phyloP scores from a whole-genome alignment of 2,113 vertebrate species.

The Capreolus pygargus region DNA sequence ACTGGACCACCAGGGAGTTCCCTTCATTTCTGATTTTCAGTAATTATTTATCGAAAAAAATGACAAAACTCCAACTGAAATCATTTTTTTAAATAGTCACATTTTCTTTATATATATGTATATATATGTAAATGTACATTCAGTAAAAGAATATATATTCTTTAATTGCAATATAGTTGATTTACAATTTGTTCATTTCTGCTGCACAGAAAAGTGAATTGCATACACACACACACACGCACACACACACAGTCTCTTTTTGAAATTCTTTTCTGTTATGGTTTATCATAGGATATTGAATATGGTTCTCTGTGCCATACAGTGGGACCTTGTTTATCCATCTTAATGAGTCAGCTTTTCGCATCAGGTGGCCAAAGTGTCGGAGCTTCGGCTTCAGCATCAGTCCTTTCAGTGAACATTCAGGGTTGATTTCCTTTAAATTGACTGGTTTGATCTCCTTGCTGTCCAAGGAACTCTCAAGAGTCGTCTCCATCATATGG shows the following conservation, averaged over 20 bases:
- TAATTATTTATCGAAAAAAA: neutral
- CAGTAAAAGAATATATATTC: neutral
- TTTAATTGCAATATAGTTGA: neutral
- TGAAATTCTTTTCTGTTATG: neutral
- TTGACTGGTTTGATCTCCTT: neutral
- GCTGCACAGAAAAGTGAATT: neutral
- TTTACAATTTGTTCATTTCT: neutral
- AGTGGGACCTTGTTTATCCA: neutral
- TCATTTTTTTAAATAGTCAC: neutral
- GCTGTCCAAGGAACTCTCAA: neutral
- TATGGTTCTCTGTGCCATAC: neutral
- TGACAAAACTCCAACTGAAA: neutral
- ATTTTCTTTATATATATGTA: neutral
- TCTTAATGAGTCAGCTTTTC: neutral
- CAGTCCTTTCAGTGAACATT: neutral
- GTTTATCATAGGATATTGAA: neutral
- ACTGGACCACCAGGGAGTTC: neutral
- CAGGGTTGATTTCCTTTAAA: neutral
- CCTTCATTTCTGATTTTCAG: neutral
- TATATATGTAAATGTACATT: neutral
- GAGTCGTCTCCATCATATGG: neutral
- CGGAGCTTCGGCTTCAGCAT: neutral
- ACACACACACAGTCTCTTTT: neutral
- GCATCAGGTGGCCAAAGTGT: neutral
- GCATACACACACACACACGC: accelerated